A percentile compares a stretch with the other conserved stretches of the same genome.
Conservation (phyloP, 2,797 vertebrate genomes). For the Etheostoma perlongum region DNA sequence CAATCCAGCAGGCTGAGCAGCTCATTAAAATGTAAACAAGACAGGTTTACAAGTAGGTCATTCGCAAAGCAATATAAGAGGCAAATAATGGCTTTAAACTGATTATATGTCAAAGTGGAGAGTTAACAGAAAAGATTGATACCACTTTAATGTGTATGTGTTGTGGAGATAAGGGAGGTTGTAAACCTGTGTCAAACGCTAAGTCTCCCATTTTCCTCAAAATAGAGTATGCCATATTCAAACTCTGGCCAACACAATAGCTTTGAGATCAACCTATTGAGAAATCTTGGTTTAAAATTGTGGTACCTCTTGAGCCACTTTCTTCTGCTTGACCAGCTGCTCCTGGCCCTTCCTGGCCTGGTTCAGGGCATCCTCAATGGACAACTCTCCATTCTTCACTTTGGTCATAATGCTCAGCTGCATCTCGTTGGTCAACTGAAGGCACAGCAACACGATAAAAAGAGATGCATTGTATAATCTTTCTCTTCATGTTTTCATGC, state of each 20-base stretch:
- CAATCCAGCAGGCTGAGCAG: slow-evolving; percentile 47
- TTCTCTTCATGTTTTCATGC: not conserved
- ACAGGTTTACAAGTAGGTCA: not conserved
- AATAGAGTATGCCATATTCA: not conserved
- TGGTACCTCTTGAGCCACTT: slow-evolving; percentile 52
- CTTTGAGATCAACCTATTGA: not conserved
- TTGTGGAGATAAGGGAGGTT: not conserved
- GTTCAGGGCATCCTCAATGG: slow-evolving; percentile 83
- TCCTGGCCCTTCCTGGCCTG: slow-evolving; percentile 75
- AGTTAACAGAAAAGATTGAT: not conserved
- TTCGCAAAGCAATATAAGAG: not conserved
- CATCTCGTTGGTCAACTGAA: slow-evolving; percentile 87
- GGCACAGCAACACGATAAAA: not conserved
- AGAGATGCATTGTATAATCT: not conserved
- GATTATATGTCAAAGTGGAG: not conserved
- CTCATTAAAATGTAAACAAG: not conserved
- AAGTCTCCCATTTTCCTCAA: not conserved
- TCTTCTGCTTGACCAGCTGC: slow-evolving; percentile 50
- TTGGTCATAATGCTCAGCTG: slow-evolving; percentile 86
- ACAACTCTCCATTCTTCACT: slow-evolving; percentile 86
- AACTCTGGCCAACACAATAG: not conserved
- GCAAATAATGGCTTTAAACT: not conserved
- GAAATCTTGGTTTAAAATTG: not conserved
- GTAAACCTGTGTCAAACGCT: no score
- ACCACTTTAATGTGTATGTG: not conserved